Conservation (phyloP, 2,797 vertebrate species). For the Enteromius mattozi region DNA sequence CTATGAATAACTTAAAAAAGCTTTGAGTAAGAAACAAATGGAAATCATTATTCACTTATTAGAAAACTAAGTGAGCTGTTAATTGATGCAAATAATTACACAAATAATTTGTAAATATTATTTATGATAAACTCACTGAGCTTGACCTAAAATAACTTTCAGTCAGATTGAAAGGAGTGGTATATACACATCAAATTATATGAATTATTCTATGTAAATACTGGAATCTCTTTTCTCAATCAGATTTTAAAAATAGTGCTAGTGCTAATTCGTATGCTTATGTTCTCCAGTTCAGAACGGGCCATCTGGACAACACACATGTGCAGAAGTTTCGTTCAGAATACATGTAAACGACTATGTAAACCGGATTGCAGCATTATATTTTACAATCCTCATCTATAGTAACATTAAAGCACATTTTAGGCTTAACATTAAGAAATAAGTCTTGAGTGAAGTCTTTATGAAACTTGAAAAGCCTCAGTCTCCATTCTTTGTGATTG, state of each 20-base stretch:
- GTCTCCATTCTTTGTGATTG: background rate
- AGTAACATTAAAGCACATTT: no score
- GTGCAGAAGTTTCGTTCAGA: background rate
- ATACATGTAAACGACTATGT: background rate
- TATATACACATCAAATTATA: background rate
- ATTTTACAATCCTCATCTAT: no score
- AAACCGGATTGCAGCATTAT: background rate
- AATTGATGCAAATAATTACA: background rate
- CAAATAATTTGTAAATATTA: background rate
- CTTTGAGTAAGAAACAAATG: conserved; percentile 1
- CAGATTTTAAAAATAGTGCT: background rate
- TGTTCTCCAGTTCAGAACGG: background rate
- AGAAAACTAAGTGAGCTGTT: background rate
- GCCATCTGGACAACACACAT: background rate
- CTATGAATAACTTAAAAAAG: background rate
- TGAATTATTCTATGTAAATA: background rate
- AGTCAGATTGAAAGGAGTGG: background rate
- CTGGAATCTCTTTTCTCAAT: background rate
- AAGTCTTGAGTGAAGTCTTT: no score
- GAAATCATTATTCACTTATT: background rate
- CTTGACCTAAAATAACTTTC: background rate
- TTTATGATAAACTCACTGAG: background rate
- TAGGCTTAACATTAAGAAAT: background rate
- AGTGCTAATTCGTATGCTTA: background rate
- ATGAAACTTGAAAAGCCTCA: background rate